Base-by-base conservation (phyloP, 1,140 invertebrate species). In the Oryzaephilus surinamensis region DNA sequence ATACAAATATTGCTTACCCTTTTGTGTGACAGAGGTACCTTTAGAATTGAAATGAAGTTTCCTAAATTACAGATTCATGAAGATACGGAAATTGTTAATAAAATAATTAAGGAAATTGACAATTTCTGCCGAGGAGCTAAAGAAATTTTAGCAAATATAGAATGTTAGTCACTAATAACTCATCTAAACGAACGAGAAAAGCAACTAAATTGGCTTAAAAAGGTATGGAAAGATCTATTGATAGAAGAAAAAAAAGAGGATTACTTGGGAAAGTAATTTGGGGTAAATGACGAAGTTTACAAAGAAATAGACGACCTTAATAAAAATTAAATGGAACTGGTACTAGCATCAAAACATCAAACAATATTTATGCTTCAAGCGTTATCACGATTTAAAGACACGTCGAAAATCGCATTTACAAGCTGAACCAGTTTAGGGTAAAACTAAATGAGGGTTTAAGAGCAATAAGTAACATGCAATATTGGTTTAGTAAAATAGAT, bases 271-370 rank as follows among this genome's bases (percentile, higher is more conserved):
- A 24, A 19, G 3, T 38, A 2, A 2, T 40, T 40, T 16, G 38
- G 38, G 15, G 38, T 40, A 16, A 40, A 40, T n/a, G 38, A 40
- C 10, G 38, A 40, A 35, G 39, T 41, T 6, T 34, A 41, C 23
- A 6, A 17, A 11, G 18, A 41, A 17, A 41, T 41, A 10, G 30
- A 33, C 2, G 31, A 11, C 5, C 24, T 41, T 4, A 23, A 41
- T n/a, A 33, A 34, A 27, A 41, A 32, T 21, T 29, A 40, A 24
- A 19, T 11, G 11, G 38, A 40, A 32, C 20, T 40, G 3, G 32
- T 40, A 13, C 2, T 7, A 23, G 15, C 38, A 3, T 40, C 38
- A 2, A 32, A 31, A 7, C 38, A 40, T 20, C 38, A 40, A 21
- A 40, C 38, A 2, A 40, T 32, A 32, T 20, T 40, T 15, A 40